These are phyloP conservation scores for Musca domestica DNA, from an alignment of 1,140 invertebrate genomes.

Conservation along the genomic window DNA sequence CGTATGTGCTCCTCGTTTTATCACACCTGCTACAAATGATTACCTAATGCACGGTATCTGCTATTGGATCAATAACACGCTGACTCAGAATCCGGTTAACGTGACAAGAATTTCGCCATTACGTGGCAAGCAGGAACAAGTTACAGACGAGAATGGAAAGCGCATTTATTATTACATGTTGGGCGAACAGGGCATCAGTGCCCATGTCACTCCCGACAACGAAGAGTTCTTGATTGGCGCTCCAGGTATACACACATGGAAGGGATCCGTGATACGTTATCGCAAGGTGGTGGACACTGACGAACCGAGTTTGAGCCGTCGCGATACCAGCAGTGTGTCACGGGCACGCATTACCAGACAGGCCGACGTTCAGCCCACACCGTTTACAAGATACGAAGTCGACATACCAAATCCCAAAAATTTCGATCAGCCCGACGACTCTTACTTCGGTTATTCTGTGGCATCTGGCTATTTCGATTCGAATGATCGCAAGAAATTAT, in stretches of 20 bases:
- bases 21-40: background rate
- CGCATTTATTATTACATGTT: constrained; percentile 48
- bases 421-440: background rate
- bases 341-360: constrained; percentile 29
- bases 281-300: constrained; percentile 31
- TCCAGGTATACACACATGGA: constrained; percentile 58
- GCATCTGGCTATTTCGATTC: constrained; percentile 27
- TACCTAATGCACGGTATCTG: constrained; percentile 48
- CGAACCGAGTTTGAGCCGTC: constrained; percentile 37
- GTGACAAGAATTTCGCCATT: constrained; percentile 16
- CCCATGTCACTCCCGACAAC: constrained; percentile 47
- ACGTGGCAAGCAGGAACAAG: background rate
- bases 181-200: constrained; percentile 55
- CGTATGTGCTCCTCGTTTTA: constrained; percentile 27
- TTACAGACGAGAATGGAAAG: background rate
- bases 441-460: constrained; percentile 31
- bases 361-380: background rate
- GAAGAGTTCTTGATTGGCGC: constrained; percentile 57
- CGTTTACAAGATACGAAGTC: no score
- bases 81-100: background rate
- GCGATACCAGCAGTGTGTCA: constrained; percentile 28
- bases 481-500: background rate
- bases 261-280: constrained; percentile 45
- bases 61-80: constrained; percentile 35
- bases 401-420: background rate